Evolutionary conservation across 2,888 invertebrate species (phyloP), one percentile per base, ranked within the genome.

Genomic region (Troides oblongomaculatus): DNA sequence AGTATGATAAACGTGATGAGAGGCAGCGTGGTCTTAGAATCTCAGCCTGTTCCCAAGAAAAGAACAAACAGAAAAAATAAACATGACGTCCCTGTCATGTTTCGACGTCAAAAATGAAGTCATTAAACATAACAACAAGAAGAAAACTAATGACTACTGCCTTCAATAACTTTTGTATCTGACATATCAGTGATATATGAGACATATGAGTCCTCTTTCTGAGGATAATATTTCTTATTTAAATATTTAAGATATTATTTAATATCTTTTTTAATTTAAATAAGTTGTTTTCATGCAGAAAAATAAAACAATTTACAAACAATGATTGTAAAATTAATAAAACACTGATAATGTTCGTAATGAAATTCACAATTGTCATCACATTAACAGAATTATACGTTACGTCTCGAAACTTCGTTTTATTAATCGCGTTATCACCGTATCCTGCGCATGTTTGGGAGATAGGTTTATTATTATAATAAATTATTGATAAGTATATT

Each of bases 231-330:
- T 5, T 53, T n/a, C 2, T n/a, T 53, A 53, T n/a, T 53, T 6
- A 12, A 59, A 59, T 59, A 59, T 36, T 36, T 59, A 59, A 59
- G 30, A 53, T 53, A 46, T 46, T 46, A 14, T 53, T 53, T 18
- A n/a, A n/a, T 6, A 18, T 53, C 53, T 53, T 53, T 12, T 53
- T n/a, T 0, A 53, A 18, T n/a, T n/a, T 53, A 7, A 7, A 53
- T n/a, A 8, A n/a, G 53, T 53, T 1, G 53, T 53, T n/a, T 53
- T 1, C 6, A 6, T n/a, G 8, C 0, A 7, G 18, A 18, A 46
- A 46, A 17, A 53, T n/a, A 12, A 6, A n/a, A 53, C 5, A n/a
- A 18, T 53, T 53, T 53, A 5, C 8, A 4, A 18, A n/a, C 7
- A n/a, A 53, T n/a, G 53, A 53, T 53, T 53, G n/a, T 18, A 53